These are phyloP conservation scores for Malurus elegans DNA, from an alignment of 2,113 vertebrate genomes.

Conservation along the genomic window DNA sequence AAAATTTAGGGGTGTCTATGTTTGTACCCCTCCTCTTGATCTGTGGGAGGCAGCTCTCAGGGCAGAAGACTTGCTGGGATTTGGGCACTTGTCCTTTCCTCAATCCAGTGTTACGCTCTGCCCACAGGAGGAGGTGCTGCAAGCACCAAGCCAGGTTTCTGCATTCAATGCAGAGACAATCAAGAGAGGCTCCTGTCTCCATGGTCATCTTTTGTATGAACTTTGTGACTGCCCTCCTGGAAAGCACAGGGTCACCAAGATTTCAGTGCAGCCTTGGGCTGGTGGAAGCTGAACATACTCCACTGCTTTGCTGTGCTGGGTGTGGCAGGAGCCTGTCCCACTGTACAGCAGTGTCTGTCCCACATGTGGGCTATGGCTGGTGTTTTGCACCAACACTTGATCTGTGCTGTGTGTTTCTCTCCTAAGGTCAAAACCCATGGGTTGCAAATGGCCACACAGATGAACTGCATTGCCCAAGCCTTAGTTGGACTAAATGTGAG, in stretches of 20 bases:
- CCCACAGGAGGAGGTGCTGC: not conserved
- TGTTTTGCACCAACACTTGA: not conserved
- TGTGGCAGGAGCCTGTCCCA: not conserved
- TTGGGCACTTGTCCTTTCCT: not conserved
- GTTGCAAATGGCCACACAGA: not conserved
- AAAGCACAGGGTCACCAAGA: not conserved
- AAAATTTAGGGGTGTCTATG: not conserved
- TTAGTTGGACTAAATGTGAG: not conserved
- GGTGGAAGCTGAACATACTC: not conserved
- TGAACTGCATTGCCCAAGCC: not conserved
- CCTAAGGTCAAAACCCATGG: not conserved
- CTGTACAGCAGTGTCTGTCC: fast-evolving
- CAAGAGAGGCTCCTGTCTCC: not conserved
- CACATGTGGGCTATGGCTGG: fast-evolving
- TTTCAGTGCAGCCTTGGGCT: not conserved
- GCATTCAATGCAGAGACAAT: not conserved
- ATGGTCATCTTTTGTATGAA: not conserved
- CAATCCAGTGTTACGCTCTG: not conserved
- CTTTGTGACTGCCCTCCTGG: not conserved
- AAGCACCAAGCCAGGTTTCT: not conserved
- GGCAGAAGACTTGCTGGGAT: not conserved
- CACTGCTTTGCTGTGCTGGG: not conserved
- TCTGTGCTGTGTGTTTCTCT: not conserved
- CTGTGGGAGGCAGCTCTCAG: not conserved
- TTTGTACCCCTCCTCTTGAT: fast-evolving